Conservation (phyloP, 2,797 vertebrate genomes). For the Phrynocephalus vlangalii region DNA sequence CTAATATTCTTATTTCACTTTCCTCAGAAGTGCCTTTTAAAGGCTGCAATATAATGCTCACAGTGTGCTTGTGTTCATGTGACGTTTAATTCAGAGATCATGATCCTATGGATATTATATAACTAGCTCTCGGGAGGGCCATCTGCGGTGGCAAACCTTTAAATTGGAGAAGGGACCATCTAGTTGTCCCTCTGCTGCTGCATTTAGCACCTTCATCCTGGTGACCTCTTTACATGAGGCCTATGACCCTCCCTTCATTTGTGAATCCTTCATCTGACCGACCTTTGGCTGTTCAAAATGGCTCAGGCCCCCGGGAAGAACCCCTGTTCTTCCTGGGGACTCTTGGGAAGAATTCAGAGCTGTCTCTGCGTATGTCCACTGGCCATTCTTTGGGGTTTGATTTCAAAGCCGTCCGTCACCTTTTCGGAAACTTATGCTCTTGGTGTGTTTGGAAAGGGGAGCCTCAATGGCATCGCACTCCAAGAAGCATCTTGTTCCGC, state of each 20-base stretch:
- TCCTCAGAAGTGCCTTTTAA: neutral
- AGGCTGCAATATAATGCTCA: neutral
- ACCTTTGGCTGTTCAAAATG: neutral
- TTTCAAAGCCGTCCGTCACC: slow-evolving; percentile 16
- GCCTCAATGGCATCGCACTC: accelerated
- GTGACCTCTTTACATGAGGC: slow-evolving; percentile 4
- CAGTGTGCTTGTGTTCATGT: neutral
- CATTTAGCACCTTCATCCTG: slow-evolving; percentile 1
- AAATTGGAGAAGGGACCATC: neutral
- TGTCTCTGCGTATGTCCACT: neutral
- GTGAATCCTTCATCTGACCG: neutral
- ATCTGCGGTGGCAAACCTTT: slow-evolving; percentile 1
- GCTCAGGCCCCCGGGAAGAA: neutral
- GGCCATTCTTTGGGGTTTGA: neutral
- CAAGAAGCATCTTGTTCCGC: neutral
- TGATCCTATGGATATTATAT: neutral
- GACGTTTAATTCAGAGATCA: neutral
- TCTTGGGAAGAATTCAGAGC: slow-evolving; percentile 6
- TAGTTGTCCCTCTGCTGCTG: neutral
- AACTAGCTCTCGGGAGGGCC: neutral
- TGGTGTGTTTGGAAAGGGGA: neutral
- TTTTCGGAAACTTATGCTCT: neutral
- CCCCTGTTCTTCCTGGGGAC: neutral
- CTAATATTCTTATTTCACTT: too few species aligned
- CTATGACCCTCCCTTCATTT: slow-evolving; percentile 1